Base-by-base conservation (phyloP, 2,888 invertebrate genomes). In the Malachius bipustulatus region DNA sequence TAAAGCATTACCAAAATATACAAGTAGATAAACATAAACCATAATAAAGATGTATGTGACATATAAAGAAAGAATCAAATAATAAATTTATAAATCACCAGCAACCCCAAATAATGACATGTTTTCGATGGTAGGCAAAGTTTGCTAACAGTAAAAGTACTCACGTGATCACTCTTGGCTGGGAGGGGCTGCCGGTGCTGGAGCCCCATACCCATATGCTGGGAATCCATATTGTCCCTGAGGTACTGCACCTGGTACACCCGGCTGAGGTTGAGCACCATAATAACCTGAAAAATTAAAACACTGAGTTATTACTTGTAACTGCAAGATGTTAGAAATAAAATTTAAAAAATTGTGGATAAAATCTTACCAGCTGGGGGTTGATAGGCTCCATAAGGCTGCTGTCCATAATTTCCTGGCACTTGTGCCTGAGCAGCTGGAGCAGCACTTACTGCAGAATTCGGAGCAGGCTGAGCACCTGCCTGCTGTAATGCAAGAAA, bases 221-320 rank as follows among this genome's bases (percentile, higher is more conserved):
- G 64, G 60, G 47, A 63, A 66, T 32, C 60, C 59, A 40, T 65
- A 66, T 34, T 59, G 60, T 29, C 57, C 57, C 42, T 62, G 64
- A 4, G 60, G 59, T 14, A 59, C 58, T 27, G 54, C 54, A 6
- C 48, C 50, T 13, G 57, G 57, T 9, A 57, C 58, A 30, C 49
- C 52, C 13, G 50, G 44, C 36, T 54, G 57, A 2, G 55, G 50
- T 43, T 60, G 62, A 13, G 49, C 57, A 24, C 60, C 60, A 40
- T 62, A 62, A 46, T 62, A 62, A 29, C 60, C 60, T 55, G 35
- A 33, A 28, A 28, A 11, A n/a, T n/a, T n/a, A 8, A 24, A 27
- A 32, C 4, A 29, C 9, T 8, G 4, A 19, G 24, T 19, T 8
- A 19, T 19, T 8, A 6, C 24, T 19, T 19, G 6, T 19, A 19